phyloP scores from a whole-genome alignment of 2,113 vertebrate genomes.

The Neodon shergylaensis region DNA sequence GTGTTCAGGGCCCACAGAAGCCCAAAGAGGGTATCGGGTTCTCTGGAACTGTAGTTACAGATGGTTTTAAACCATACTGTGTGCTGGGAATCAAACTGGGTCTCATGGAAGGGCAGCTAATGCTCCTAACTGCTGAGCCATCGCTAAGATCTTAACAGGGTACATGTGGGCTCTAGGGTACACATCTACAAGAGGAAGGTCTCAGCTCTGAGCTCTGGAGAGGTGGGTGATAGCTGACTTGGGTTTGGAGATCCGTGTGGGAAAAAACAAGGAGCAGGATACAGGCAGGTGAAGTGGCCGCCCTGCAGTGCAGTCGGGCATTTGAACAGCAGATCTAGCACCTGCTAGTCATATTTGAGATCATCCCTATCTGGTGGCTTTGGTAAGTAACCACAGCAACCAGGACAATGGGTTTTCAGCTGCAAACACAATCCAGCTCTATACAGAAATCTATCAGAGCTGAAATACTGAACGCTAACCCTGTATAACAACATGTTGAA shows the following conservation, averaged over 20 bases:
- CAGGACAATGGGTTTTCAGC: not conserved
- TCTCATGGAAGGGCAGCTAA: not conserved
- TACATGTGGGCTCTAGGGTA: not conserved
- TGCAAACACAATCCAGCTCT: not conserved
- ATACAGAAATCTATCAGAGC: not conserved
- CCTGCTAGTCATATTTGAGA: not conserved
- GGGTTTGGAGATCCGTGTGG: not conserved
- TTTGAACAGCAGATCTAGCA: not conserved
- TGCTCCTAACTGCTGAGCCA: not conserved
- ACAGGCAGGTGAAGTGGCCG: no score
- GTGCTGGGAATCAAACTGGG: not conserved
- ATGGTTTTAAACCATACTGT: not conserved
- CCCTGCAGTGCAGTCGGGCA: not conserved
- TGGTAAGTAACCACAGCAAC: not conserved
- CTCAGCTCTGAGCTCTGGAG: not conserved
- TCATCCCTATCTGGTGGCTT: not conserved
- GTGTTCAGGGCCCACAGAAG: not conserved
- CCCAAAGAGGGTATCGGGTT: not conserved
- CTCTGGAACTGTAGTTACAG: not conserved
- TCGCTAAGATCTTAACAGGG: not conserved
- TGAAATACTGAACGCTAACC: slow-evolving; percentile 33
- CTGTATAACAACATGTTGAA: not conserved
- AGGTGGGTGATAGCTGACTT: not conserved
- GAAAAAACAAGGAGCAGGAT: not conserved
- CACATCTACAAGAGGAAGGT: not conserved